Evolutionary conservation across 2,888 invertebrate genomes (phyloP), one percentile per base, ranked within the genome.

Genomic region (Metopia argyrocephala): DNA sequence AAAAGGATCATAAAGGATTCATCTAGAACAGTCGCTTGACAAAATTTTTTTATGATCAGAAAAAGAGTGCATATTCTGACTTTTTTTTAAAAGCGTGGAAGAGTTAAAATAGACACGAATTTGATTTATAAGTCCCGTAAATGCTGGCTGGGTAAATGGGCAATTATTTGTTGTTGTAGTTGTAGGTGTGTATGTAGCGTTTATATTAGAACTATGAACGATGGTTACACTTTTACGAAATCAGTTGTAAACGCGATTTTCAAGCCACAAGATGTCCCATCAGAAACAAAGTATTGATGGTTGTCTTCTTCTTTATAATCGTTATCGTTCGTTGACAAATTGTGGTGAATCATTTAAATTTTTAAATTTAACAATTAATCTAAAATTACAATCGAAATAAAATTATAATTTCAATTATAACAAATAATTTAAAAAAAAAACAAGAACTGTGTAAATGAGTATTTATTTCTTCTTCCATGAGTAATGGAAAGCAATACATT

Each of bases 241-340:
- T 79, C 70, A 82, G 82, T 82, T 78, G 79, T 71, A 68, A 78
- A 79, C 79, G 82, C 82, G 79, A 79, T 79, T 71, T 76, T 61
- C 70, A 62, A 71, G 70, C 68, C 62, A 68, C 79, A 76, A 79
- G 74, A 82, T 82, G 79, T 78, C 50, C 61, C 54, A 76, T 50
- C 54, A 45, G 61, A 73, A 73, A 65, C 68, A 38, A 52, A 46
- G 54, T 38, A 38, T 3, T 15, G 38, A 15, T 15, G 0, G 15
- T 48, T 56, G 20, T 65, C 38, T 9, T 61, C 50, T 48, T 38
- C 31, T 15, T 50, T 45, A 23, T 62, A 9, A 23, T 61, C 61
- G 21, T 50, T 9, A 52, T 52, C n/a, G 21, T n/a, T 52, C 28
- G n/a, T 38, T 46, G 57, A 59, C 52, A 65, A 59, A 20, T 64